These are phyloP conservation scores for Ormyrus rosae DNA, from an alignment of 2,888 invertebrate genomes.

Conservation along the genomic window DNA sequence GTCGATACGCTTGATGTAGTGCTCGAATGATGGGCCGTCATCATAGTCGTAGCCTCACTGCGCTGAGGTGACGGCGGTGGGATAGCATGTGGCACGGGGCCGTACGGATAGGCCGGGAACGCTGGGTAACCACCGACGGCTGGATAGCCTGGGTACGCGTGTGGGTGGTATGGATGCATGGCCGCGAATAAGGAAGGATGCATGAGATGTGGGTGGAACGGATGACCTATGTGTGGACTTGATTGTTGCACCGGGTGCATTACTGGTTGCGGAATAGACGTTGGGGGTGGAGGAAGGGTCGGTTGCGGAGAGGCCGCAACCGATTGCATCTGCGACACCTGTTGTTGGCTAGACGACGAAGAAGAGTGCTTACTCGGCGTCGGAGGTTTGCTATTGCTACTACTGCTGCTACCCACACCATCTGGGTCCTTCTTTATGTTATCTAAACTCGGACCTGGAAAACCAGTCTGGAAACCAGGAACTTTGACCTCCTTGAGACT, in stretches of 20 bases:
- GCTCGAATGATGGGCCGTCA: conserved; percentile 83
- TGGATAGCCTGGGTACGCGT: conserved; percentile 76
- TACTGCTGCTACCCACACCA: conserved; percentile 69
- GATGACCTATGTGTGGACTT: conserved; percentile 81
- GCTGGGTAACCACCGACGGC: conserved; percentile 72
- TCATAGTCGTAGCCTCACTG: conserved; percentile 81
- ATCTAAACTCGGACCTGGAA: conserved; percentile 83
- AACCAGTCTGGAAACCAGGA: conserved; percentile 82
- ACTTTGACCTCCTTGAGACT: conserved; percentile 89
- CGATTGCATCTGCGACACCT: conserved; percentile 69
- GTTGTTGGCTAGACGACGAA: conserved; percentile 59
- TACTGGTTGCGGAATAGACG: conserved; percentile 82
- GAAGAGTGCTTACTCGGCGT: conserved; percentile 72
- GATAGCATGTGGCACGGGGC: conserved; percentile 84
- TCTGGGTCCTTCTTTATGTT: conserved; percentile 87
- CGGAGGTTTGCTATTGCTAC: conserved; percentile 68
- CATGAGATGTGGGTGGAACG: conserved; percentile 85
- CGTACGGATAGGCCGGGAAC: conserved; percentile 82
- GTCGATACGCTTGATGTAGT: conserved; percentile 82
- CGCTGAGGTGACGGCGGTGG: conserved; percentile 79
- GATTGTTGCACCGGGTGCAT: conserved; percentile 87
- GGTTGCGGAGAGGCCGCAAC: conserved; percentile 72
- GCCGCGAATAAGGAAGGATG: conserved; percentile 83
- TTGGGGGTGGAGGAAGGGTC: conserved; percentile 79
- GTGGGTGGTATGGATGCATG: conserved; percentile 84